Percentiles rank a stretch among this genome's conserved stretches.
phyloP scores from a whole-genome alignment of 2,888 invertebrate species.

The Agrochola lota region DNA sequence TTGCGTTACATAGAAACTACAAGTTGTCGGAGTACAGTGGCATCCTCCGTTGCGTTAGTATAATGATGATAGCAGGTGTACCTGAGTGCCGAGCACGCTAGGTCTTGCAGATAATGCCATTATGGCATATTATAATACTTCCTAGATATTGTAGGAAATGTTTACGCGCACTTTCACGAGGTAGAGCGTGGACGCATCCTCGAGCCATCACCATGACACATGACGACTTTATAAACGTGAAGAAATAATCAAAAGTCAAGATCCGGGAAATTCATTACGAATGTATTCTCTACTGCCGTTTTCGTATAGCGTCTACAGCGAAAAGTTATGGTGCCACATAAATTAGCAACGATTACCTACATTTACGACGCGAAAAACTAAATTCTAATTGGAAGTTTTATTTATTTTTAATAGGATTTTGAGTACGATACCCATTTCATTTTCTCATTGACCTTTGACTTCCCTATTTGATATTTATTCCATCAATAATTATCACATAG shows the following conservation, averaged over 20 bases:
- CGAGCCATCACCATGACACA: conserved; percentile 46
- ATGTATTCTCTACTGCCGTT: conserved; percentile 24
- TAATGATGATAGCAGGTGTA: conserved; percentile 76
- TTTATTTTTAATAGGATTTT: background rate
- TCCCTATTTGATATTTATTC: background rate
- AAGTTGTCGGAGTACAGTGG: conserved; percentile 67
- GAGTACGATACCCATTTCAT: background rate
- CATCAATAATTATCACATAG: background rate
- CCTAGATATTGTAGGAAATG: conserved; percentile 79
- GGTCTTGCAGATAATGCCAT: conserved; percentile 74
- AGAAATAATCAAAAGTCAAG: conserved; percentile 43
- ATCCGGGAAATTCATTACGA: conserved; percentile 46
- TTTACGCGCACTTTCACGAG: conserved; percentile 77
- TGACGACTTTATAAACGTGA: conserved; percentile 50
- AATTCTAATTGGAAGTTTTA: background rate
- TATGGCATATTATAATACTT: conserved; percentile 68
- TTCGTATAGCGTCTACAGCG: conserved; percentile 16
- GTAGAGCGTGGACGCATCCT: conserved; percentile 65
- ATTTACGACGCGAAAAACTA: background rate
- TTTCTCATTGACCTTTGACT: background rate
- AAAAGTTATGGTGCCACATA: conserved; percentile 16
- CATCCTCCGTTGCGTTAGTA: conserved; percentile 75
- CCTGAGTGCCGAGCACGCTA: conserved; percentile 66
- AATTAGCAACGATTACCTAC: conserved; percentile 16
- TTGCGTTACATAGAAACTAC: conserved; percentile 64